phyloP scores from a whole-genome alignment of 2,113 vertebrate species.

The Erythrocebus patas region DNA sequence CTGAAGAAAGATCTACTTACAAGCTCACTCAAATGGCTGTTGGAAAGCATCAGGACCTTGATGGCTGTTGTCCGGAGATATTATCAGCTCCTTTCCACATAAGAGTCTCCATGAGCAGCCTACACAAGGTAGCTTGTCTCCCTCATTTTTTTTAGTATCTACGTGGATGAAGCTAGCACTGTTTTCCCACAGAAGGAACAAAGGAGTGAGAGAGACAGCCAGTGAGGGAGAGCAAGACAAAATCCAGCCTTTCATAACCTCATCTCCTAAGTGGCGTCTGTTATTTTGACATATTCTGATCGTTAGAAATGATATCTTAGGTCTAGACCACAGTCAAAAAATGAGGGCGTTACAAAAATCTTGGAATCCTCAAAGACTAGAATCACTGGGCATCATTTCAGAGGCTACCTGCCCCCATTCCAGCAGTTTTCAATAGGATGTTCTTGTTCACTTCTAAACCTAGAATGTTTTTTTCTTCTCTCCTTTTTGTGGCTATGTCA shows the following conservation, averaged over 20 bases:
- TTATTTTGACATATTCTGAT: background rate
- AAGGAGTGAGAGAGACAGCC: background rate
- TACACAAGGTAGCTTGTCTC: background rate
- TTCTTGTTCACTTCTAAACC: background rate
- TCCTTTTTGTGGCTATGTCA: background rate
- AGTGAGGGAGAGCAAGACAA: background rate
- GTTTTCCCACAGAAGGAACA: background rate
- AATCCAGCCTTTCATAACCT: background rate
- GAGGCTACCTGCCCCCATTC: background rate
- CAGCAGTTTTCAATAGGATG: background rate
- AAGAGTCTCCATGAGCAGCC: background rate
- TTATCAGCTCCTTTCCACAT: background rate
- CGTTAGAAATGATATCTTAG: background rate
- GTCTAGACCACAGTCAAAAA: background rate
- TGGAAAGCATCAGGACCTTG: background rate
- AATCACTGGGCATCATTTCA: background rate
- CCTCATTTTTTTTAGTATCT: background rate
- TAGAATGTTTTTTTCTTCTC: background rate
- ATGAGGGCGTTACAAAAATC: background rate
- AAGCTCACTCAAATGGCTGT: fast-evolving
- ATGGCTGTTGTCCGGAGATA: background rate
- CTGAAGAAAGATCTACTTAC: no score
- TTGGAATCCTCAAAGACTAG: background rate
- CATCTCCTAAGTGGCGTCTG: background rate
- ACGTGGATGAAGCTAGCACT: background rate